phyloP scores from a whole-genome alignment of 2,113 vertebrate species.

The Ciconia boyciana region DNA sequence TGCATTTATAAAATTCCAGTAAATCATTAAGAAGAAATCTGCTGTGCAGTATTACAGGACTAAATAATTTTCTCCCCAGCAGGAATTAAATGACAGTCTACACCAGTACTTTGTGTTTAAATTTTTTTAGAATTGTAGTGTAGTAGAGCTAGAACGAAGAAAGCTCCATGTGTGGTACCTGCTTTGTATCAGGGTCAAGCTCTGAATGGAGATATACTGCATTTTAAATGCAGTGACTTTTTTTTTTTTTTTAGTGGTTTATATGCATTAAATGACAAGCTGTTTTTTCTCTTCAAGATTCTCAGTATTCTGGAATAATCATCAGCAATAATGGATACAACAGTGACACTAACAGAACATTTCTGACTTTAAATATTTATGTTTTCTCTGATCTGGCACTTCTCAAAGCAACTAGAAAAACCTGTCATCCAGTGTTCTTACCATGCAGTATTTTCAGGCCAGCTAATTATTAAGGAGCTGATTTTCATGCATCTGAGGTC shows the following conservation, averaged over 20 bases:
- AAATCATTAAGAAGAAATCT: not conserved
- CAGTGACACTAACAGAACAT: not conserved
- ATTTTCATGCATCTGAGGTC: not conserved
- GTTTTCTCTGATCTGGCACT: not conserved
- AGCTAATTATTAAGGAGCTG: not conserved
- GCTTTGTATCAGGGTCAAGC: not conserved
- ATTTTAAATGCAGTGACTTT: not conserved
- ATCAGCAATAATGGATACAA: not conserved
- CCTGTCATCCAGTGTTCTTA: not conserved
- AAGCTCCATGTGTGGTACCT: not conserved
- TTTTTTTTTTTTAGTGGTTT: not conserved
- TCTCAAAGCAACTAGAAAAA: not conserved
- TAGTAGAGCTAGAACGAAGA: not conserved
- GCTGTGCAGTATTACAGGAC: not conserved
- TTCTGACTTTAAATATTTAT: not conserved
- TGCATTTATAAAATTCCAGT: not conserved
- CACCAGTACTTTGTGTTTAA: not conserved
- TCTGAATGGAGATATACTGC: not conserved
- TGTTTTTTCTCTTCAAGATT: not conserved
- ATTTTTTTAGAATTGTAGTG: not conserved
- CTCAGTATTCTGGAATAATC: not conserved
- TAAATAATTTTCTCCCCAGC: not conserved
- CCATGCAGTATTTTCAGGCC: not conserved
- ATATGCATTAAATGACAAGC: not conserved
- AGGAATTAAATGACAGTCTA: not conserved